Base-by-base conservation (phyloP, 1,140 invertebrate species). In the Diachasma alloeum region DNA sequence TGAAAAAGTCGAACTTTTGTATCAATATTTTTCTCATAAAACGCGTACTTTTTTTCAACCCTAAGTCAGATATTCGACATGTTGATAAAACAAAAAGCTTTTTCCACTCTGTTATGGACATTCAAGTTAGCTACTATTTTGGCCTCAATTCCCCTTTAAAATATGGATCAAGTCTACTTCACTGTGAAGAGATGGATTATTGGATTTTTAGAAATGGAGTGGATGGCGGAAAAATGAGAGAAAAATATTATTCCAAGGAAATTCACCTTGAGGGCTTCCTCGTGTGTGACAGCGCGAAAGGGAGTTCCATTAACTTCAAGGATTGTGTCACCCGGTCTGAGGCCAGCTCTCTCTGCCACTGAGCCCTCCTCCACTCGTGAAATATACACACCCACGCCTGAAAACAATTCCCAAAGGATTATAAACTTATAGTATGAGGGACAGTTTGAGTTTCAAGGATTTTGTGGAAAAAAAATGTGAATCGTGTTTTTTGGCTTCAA, bases 261-360 rank as follows among this genome's bases (percentile, higher is more conserved):
- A 82, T 90, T 92, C 92, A 96, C 95, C 93, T 96, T 96, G 78
- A 96, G 91, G 67, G 95, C 95, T 88, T 96, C 95, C 85, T 96
- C 95, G 86, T 96, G 96, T 77, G 94, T 95, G 81, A 96, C 95
- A 78, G 93, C 94, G 37, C 94, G 95, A 88, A 97, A 97, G 76
- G 95, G 95, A 72, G 94, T 96, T 66, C 95, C 95, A 88, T 97
- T 97, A 77, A 96, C 96, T 90, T 96, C 94, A 80, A 97, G 91
- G 84, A 97, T 96, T 83, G 95, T 95, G 91, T 97, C 96, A 77
- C 96, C 96, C 77, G 95, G 95, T 82, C 95, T 92, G 71, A 97
- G 90, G 79, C 96, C 96, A 79, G 94, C 94, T 77, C 94, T 91
- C 86, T 96, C 95, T 70, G 96, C 96, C 74, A 96, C 93, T 81